These are phyloP conservation scores for Echiichthys vipera DNA, from an alignment of 2,797 vertebrate genomes.

Conservation along the genomic window DNA sequence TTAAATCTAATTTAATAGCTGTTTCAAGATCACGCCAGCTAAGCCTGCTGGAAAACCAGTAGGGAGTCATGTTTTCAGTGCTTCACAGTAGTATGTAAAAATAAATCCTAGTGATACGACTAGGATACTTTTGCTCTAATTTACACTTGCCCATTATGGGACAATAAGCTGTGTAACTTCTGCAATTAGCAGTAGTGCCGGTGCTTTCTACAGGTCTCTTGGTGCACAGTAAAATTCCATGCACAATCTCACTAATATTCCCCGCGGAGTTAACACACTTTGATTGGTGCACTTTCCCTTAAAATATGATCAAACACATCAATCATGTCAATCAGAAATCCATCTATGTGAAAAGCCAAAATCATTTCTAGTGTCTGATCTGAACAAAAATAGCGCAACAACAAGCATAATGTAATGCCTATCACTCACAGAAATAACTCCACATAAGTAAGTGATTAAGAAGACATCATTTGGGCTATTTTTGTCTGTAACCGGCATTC, in stretches of 20 bases:
- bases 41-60: not conserved
- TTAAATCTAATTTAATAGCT: not conserved
- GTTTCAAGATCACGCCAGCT: not conserved
- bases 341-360: not conserved
- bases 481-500: not conserved
- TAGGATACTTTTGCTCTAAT: too few relatives aligned
- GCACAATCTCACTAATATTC: too few relatives aligned
- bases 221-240: not conserved
- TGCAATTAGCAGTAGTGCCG: not conserved
- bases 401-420: not conserved
- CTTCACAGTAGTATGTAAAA: not conserved
- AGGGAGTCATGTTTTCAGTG: not conserved
- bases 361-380: not conserved
- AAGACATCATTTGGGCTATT: not conserved
- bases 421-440: slow-evolving; percentile 7
- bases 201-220: not conserved
- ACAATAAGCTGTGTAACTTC: not conserved
- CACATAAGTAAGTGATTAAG: not conserved
- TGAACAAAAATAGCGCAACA: not conserved
- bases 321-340: slow-evolving; percentile 5
- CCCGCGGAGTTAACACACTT: not conserved
- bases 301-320: not conserved
- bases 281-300: not conserved
- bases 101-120: not conserved
- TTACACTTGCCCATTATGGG: not conserved